Evolutionary conservation across 2,888 invertebrate species (phyloP).

Genomic region (Tinea pellionella): DNA sequence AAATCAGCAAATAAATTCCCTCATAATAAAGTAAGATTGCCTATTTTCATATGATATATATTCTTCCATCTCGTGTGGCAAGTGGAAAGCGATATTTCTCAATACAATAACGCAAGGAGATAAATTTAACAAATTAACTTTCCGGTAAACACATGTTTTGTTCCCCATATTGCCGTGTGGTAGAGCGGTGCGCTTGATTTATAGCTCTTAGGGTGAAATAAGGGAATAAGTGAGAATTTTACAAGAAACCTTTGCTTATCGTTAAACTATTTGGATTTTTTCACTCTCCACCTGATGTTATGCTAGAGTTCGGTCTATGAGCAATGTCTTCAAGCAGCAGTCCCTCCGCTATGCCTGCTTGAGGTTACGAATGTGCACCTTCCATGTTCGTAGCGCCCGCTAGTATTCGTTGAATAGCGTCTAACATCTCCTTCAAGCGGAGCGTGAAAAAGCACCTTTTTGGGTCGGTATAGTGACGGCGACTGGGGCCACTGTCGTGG

Average conservation of each 20-base stretch:
- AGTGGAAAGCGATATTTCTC: conserved; percentile 49
- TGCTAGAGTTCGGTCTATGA: no score
- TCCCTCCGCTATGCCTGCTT: no score
- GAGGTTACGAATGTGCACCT: no score
- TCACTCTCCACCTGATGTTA: no score
- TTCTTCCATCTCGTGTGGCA: not conserved
- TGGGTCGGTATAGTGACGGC: no score
- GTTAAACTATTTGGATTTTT: not conserved
- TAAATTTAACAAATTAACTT: conserved; percentile 69
- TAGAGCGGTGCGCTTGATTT: conserved; percentile 63
- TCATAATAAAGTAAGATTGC: not conserved
- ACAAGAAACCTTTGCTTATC: not conserved
- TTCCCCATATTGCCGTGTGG: conserved; percentile 62
- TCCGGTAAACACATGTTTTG: conserved; percentile 66
- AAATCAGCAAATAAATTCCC: not conserved
- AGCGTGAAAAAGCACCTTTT: no score
- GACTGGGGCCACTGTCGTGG: no score
- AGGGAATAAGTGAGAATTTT: not conserved
- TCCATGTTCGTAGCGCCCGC: no score
- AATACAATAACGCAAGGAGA: conserved; percentile 47
- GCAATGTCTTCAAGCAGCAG: no score
- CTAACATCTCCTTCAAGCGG: no score
- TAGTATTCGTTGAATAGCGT: no score
- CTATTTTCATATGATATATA: not conserved
- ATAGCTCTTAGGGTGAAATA: conserved; percentile 40